phyloP scores from a whole-genome alignment of 2,888 invertebrate genomes.

The Drepana falcataria region DNA sequence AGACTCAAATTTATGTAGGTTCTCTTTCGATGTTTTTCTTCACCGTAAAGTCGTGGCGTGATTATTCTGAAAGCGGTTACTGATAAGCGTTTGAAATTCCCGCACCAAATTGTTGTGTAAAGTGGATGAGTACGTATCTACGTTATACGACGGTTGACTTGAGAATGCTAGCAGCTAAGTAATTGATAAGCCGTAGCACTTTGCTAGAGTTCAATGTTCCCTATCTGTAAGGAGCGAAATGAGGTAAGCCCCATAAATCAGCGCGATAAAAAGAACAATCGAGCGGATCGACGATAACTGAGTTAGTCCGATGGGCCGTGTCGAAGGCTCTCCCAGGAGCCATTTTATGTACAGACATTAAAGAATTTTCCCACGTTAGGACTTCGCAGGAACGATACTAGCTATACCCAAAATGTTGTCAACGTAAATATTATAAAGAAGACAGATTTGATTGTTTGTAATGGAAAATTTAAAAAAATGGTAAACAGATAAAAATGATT shows the following conservation, averaged over 20 bases:
- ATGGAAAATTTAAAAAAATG: too few species aligned
- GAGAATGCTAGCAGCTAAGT: conserved; percentile 47
- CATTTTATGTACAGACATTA: not conserved
- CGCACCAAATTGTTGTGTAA: too few species aligned
- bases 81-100: too few species aligned
- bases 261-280: conserved; percentile 49
- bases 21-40: too few species aligned
- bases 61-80: too few species aligned
- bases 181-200: conserved; percentile 58
- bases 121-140: not conserved
- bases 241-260: conserved; percentile 67
- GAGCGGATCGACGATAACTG: conserved; percentile 1
- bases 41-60: too few species aligned
- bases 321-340: not conserved
- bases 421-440: too few species aligned
- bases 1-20: too few species aligned
- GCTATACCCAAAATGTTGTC: too few species aligned
- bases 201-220: conserved; percentile 43
- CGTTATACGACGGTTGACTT: conserved; percentile 22
- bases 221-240: conserved; percentile 42
- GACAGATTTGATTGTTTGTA: too few species aligned
- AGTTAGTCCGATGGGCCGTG: conserved; percentile 1
- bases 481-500: too few species aligned
- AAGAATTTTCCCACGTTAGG: not conserved
- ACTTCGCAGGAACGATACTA: too few species aligned